Base-by-base conservation (phyloP, 2,797 vertebrate genomes). In the Cyprinella venusta region DNA sequence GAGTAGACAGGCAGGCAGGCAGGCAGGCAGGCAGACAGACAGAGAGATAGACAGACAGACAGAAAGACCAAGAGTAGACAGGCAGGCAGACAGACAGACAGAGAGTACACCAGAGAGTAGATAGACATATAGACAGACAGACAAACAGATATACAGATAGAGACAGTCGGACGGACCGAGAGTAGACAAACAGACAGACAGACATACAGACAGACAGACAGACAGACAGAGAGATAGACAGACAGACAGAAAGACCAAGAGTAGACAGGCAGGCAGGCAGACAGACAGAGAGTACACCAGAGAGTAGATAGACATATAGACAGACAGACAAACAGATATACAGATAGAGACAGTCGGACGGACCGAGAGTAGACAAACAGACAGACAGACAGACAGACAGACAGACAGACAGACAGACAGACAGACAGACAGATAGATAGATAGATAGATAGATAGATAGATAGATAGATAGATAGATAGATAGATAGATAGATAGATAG, bases 1-100 rank as follows among this genome's bases (percentile, higher is more conserved):
- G n/a, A n/a, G n/a, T n/a, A n/a, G n/a, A n/a, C 0, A 6, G 10
- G 2, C 0, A 13, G 61, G 16, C 0, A 48, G 48, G 24, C 0
- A 5, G 5, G n/a, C 0, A 6, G 10, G 2, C 0, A 13, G 61
- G 16, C 0, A 48, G 48, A 38, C 0, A 5, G 5, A 36, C 0
- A 36, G 38, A 45, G 1, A 59, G 13, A 64, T 2, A 72, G 19
- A 80, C 8, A 40, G 33, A 77, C 19, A n/a, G 64, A 80, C 21
- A 36, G 36, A 38, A 1, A 38, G 30, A 77, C 19, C 26, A 42
- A 76, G 15, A 24, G 18, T 0, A 19, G 33, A 36, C 4, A 38
- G 19, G 54, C 10, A 5, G 36, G 6, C 5, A 36, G 36, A 36
- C 4, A 38, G 30, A 77, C 15, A 36, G 64, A 79, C 21, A 24